Evolutionary conservation across 37 sponge, comb jelly and placozoan genomes (phyloP), one percentile per base, ranked within the genome.

Genomic region (Halisarca cf. caerulea): DNA sequence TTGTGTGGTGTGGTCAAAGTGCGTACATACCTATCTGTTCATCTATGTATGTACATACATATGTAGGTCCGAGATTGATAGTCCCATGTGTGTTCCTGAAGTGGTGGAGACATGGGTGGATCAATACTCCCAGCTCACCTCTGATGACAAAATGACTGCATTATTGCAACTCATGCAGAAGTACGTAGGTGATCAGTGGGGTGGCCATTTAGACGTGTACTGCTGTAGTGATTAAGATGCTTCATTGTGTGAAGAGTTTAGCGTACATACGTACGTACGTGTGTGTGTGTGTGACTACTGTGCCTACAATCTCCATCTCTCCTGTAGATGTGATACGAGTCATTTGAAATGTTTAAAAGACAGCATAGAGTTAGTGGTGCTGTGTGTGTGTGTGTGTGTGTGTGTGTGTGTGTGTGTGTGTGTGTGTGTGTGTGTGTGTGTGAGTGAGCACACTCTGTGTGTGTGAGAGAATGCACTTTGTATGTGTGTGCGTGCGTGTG

Each of bases 71-170:
- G 77, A 74, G 7, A 40, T 74, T 2, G 21, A n/a, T 23, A 36
- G 38, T 6, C 77, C 77, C 20, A 74, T 5, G 7, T 23, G 21
- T 25, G 68, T 79, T 45, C 51, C 90, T 59, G 25, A 41, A 0
- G 82, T 80, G 5, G 59, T 90, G 58, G 86, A 91, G 44, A 59
- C 57, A 11, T 94, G 94, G 94, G 62, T 91, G 4, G 36, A 78
- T 0, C 81, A 78, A 33, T 94, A 82, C 58, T 57, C 82, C 20
- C 24, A 28, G 7, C 90, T 88, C 86, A 66, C 92, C 3, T 32
- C 47, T 7, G 94, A 94, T 41, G 47, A 86, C 41, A 88, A 85
- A 79, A 73, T 59, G 8, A 21, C 41, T 25, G 92, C 92, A 6
- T 88, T 94, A 37, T 74, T 42, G 2, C 77, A 74, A 23, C 45